Evolutionary conservation across 1,140 invertebrate genomes (phyloP).

Genomic region (Octopus sinensis): DNA sequence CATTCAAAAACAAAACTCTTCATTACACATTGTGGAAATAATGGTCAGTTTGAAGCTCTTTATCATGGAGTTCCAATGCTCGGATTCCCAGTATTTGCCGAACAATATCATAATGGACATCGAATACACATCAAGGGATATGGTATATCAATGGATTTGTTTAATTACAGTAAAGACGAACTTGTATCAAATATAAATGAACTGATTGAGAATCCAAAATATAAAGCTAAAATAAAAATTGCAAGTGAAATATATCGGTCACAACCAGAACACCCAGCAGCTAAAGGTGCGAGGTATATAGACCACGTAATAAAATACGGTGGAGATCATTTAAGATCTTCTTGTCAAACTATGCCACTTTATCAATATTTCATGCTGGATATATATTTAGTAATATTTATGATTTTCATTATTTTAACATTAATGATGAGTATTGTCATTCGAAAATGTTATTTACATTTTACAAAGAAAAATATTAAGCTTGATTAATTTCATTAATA

Average conservation of each 20-base stretch:
- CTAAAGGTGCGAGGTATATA: conserved; percentile 30
- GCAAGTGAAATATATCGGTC: conserved; percentile 27
- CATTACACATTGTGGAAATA: conserved; percentile 72
- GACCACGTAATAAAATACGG: conserved; percentile 28
- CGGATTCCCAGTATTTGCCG: conserved; percentile 70
- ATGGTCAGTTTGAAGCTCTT: conserved; percentile 72
- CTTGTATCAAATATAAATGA: conserved; percentile 34
- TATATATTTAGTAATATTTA: conserved; percentile 4
- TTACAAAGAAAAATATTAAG: too few relatives aligned
- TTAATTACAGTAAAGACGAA: conserved; percentile 37
- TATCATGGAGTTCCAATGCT: conserved; percentile 73
- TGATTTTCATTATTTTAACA: too few relatives aligned
- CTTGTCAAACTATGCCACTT: conserved; percentile 30
- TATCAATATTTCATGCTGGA: conserved; percentile 43
- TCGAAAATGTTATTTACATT: too few relatives aligned
- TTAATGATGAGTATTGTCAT: too few relatives aligned
- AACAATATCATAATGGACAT: conserved; percentile 62
- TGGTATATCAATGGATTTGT: conserved; percentile 43
- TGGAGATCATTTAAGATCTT: conserved; percentile 10
- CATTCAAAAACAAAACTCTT: conserved; percentile 61
- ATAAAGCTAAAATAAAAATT: conserved; percentile 29
- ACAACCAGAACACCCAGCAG: conserved; percentile 20
- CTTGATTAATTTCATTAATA: too few relatives aligned
- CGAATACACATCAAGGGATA: conserved; percentile 47
- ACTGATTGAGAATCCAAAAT: conserved; percentile 21